Percentiles rank a stretch among this genome's conserved stretches.
Evolutionary conservation across 92 coral and sea anemone genomes (phyloP).

Genomic region (Epizoanthus ramosus): DNA sequence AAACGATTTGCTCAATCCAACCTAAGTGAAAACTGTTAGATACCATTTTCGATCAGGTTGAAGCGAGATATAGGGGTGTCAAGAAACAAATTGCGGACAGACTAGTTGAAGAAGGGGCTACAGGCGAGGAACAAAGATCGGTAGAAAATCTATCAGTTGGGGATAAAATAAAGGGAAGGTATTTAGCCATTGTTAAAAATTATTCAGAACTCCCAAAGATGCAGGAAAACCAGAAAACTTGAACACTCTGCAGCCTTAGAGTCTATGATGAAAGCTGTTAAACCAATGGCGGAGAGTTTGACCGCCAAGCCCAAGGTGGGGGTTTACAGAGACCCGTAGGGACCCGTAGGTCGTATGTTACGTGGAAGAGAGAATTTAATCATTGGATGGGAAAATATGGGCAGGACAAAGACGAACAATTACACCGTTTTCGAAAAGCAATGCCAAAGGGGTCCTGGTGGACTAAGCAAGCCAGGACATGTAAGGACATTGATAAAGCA

Average conservation of each 20-base stretch:
- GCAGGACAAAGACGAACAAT: constrained; percentile 34
- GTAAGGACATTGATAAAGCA: constrained; percentile 50
- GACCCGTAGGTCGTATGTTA: constrained; percentile 49
- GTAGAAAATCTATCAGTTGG: constrained; percentile 11
- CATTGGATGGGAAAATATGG: constrained; percentile 54
- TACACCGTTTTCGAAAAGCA: constrained; percentile 62
- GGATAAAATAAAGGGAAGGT: constrained; percentile 13
- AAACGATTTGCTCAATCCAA: not conserved
- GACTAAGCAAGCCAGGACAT: constrained; percentile 61
- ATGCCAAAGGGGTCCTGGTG: constrained; percentile 52
- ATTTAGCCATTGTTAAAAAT: constrained; percentile 10
- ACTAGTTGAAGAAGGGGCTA: constrained; percentile 13
- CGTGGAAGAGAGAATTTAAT: constrained; percentile 60
- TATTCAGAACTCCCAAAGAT: not conserved
- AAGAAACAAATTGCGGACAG: not conserved
- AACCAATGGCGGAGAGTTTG: constrained; percentile 35
- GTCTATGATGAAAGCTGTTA: constrained; percentile 33
- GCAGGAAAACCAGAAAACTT: too few species aligned
- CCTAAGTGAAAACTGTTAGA: not conserved
- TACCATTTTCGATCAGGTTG: constrained; percentile 2
- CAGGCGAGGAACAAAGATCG: constrained; percentile 30
- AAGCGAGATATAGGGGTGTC: not conserved
- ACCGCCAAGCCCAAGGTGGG: constrained; percentile 30
- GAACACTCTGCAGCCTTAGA: constrained; percentile 10
- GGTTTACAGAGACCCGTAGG: constrained; percentile 55